Conservation (phyloP, 2,113 vertebrate species). For the Chlamydotis undulata region DNA sequence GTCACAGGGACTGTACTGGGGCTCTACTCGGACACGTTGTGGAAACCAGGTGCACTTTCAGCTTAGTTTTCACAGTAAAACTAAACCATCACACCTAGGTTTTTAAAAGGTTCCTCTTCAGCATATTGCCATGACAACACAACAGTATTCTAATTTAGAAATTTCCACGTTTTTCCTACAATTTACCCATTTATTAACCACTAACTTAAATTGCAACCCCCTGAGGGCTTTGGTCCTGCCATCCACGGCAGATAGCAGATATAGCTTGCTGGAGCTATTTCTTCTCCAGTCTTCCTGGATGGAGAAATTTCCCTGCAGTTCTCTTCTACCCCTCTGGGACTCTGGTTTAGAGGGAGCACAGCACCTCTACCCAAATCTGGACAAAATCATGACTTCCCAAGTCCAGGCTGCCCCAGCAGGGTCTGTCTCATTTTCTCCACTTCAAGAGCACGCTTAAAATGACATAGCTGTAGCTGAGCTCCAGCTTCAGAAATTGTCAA, state of each 20-base stretch:
- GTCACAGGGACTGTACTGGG: neutral
- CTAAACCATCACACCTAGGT: neutral
- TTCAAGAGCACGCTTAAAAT: neutral
- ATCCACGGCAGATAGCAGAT: neutral
- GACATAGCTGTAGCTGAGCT: neutral
- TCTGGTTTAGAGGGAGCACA: neutral
- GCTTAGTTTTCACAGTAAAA: neutral
- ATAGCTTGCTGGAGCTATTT: neutral
- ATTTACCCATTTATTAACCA: neutral
- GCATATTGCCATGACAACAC: neutral
- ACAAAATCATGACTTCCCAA: neutral
- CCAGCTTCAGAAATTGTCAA: neutral
- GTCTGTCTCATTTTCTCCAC: neutral
- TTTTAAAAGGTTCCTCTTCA: neutral
- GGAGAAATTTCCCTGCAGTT: neutral
- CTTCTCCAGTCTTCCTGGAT: neutral
- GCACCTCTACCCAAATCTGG: neutral
- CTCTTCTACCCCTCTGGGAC: neutral
- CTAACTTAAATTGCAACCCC: neutral
- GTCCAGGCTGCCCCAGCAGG: neutral
- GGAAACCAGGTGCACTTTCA: neutral
- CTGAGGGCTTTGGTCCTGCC: neutral
- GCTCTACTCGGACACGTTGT: accelerated
- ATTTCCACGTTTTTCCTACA: neutral
- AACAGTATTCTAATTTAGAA: neutral